Evolutionary conservation across 2,888 invertebrate species (phyloP), one percentile per base, ranked within the genome.

Genomic region (Acanthoscelides obtectus): DNA sequence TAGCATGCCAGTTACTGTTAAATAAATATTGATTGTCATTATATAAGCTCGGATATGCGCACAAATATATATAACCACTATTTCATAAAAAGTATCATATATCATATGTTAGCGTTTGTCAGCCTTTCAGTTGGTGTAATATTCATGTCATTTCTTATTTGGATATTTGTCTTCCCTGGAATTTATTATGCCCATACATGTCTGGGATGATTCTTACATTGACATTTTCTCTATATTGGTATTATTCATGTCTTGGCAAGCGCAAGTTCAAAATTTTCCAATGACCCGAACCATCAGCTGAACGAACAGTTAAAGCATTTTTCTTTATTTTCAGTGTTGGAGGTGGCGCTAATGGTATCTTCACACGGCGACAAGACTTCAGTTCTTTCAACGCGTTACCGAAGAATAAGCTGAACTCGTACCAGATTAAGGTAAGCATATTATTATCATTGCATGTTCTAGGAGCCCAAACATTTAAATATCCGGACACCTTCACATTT

Each of bases 351-450:
- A 95, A 94, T 84, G 95, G 95, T 73, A 96, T 98, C 81, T 99
- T 99, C 88, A 93, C 94, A 66, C 92, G 96, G 81, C 93, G 99
- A 79, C 89, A 93, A 85, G 97, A 98, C 87, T 96, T 97, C 89
- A 95, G 96, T 82, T 95, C 96, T 71, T 96, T 97, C 90, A 96
- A 96, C 86, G 90, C 93, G 80, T 90, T 99, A 83, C 98, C 98
- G 79, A 93, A 93, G 86, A 94, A 96, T 86, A 98, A 98, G 89
- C 93, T 97, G 85, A 99, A 99, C 90, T 97, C 98, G 83, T 98
- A 98, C 90, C 97, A 98, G 90, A 98, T 99, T 86, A 98, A 98
- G 95, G 97, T 96, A 89, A 90, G 91, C 64, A n/a, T n/a, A n/a
- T n/a, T n/a, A n/a, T n/a, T n/a, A n/a, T n/a, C n/a, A n/a, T n/a